phyloP scores from a whole-genome alignment of 1,140 invertebrate species.

The Drosophila albomicans region DNA sequence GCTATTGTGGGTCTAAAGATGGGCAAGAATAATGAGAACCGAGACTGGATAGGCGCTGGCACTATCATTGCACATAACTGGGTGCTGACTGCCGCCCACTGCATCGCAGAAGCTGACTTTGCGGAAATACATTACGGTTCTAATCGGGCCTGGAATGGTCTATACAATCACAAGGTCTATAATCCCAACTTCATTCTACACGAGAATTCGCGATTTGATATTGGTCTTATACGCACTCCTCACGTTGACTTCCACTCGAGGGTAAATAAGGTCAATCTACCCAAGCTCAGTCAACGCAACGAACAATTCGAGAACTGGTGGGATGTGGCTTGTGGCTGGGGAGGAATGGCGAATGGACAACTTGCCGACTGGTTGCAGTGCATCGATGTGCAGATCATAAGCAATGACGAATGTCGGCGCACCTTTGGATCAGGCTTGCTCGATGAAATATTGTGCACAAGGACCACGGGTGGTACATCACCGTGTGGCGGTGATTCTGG shows the following conservation, averaged over 20 bases:
- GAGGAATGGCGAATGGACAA: conserved; percentile 51
- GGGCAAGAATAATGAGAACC: conserved; percentile 63
- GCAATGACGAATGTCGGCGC: conserved; percentile 48
- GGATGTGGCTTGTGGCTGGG: conserved; percentile 66
- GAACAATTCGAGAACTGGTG: conserved; percentile 53
- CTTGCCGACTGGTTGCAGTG: conserved; percentile 60
- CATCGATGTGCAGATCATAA: conserved; percentile 61
- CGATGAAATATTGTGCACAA: conserved; percentile 54
- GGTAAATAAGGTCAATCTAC: conserved; percentile 57
- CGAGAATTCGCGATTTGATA: conserved; percentile 55
- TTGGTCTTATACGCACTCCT: conserved; percentile 59
- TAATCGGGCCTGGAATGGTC: conserved; percentile 47
- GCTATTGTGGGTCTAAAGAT: conserved; percentile 84
- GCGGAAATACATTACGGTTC: conserved; percentile 73
- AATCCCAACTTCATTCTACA: conserved; percentile 54
- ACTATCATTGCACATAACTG: conserved; percentile 86
- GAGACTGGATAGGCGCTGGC: conserved; percentile 85
- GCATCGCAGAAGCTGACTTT: conserved; percentile 60
- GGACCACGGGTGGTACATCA: conserved; percentile 34
- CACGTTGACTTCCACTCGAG: conserved; percentile 34
- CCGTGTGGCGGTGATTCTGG: conserved; percentile 86
- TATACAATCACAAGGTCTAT: conserved; percentile 46
- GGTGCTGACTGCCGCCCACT: conserved; percentile 88
- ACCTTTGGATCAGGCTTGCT: background rate
- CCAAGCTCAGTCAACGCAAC: conserved; percentile 33